A percentile compares a stretch with the other conserved stretches of the same genome.
phyloP scores from a whole-genome alignment of 30 jellyfish, hydroid and myxozoan species.

The Catostylus mosaicus region DNA sequence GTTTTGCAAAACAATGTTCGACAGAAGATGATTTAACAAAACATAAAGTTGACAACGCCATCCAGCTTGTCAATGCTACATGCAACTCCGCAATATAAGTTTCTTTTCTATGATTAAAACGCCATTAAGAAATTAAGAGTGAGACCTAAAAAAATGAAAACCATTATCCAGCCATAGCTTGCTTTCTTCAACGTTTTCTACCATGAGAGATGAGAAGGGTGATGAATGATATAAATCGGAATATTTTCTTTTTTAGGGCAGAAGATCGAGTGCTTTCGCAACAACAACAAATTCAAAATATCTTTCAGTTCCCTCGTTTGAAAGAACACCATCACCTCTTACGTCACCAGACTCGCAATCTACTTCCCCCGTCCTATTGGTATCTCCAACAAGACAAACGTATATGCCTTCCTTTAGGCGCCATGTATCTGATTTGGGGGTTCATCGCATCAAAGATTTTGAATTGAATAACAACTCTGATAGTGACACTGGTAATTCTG shows the following conservation, averaged over 20 bases:
- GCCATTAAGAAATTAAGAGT: too few species aligned
- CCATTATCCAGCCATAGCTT: too few species aligned
- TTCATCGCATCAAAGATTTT: neutral
- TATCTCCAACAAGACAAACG: constrained; percentile 42
- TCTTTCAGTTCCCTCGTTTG: constrained; percentile 33
- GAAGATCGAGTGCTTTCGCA: constrained; percentile 20
- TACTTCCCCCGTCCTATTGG: neutral
- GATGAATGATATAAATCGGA: too few species aligned
- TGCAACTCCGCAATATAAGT: too few species aligned
- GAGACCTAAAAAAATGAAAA: too few species aligned
- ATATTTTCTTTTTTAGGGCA: neutral
- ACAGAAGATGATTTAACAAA: too few species aligned
- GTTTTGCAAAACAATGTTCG: too few species aligned
- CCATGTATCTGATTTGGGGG: constrained; percentile 49
- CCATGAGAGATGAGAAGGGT: too few species aligned
- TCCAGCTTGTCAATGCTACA: too few species aligned
- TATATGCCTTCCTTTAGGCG: constrained; percentile 10
- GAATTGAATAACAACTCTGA: constrained; percentile 21
- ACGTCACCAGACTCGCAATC: constrained; percentile 34
- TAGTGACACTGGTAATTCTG: constrained; percentile 44
- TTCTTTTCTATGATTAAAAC: too few species aligned
- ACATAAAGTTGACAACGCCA: too few species aligned
- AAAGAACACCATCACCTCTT: constrained; percentile 44
- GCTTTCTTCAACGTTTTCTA: too few species aligned
- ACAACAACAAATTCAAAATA: constrained; percentile 15